These are phyloP conservation scores for Sebastes kiyomatsui DNA, from an alignment of 2,797 vertebrate genomes.

Conservation along the genomic window DNA sequence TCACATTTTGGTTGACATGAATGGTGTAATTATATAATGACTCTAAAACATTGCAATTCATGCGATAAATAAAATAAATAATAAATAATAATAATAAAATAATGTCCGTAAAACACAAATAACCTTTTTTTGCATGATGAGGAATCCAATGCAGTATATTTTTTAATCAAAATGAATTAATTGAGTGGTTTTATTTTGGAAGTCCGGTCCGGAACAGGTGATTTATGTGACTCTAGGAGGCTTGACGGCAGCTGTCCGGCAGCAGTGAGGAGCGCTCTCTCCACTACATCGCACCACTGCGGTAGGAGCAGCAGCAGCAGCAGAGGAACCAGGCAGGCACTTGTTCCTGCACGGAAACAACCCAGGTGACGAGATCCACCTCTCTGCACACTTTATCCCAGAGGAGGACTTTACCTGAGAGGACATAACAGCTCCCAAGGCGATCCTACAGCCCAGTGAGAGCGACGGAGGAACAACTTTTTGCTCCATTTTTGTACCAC, in stretches of 20 bases:
- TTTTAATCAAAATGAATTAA: accelerated
- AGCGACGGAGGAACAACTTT: conserved; percentile 73
- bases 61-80: too few species aligned
- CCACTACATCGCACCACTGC: conserved; percentile 79
- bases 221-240: accelerated
- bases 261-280: conserved; percentile 62
- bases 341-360: conserved; percentile 38
- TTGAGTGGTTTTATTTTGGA: conserved; percentile 47
- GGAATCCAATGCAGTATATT: neutral
- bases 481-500: conserved; percentile 23
- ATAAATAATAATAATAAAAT: too few species aligned
- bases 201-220: conserved; percentile 13
- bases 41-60: neutral
- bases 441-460: conserved; percentile 29
- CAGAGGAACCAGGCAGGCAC: conserved; percentile 44
- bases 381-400: conserved; percentile 38
- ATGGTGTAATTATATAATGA: too few species aligned
- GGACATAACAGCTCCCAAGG: conserved; percentile 57
- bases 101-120: accelerated
- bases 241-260: conserved; percentile 55
- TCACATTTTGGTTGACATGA: too few species aligned
- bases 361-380: conserved; percentile 29
- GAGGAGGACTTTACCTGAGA: conserved; percentile 67
- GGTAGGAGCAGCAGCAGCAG: conserved; percentile 67
- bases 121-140: accelerated